Base-by-base conservation (phyloP, 2,113 vertebrate species). In the Lasiurus borealis region DNA sequence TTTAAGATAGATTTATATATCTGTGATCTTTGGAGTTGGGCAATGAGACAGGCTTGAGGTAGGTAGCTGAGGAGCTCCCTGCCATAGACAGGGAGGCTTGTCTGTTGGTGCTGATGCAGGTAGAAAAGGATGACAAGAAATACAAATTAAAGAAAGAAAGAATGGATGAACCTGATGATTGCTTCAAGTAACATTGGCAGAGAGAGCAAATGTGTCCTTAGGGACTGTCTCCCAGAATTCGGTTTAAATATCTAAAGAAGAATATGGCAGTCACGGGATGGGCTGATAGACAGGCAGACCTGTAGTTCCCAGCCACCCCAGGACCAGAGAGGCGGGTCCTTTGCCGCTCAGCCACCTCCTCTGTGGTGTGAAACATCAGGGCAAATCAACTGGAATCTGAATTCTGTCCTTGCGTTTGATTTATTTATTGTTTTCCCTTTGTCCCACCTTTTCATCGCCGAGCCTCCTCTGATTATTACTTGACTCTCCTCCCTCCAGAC, bases 291-390 rank as follows among this genome's bases (percentile, higher is more conserved):
- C 5, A n/a, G n/a, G 44, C 44, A 75, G 7, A 44, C 36, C 23
- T n/a, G 2, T 5, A 59, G 27, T 11, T 19, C 11, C 88, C 14
- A 78, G 16, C 21, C 40, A 31, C 3, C 40, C 40, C 40, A 40
- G 40, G 40, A 40, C 8, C 2, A 1, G 27, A 72, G 10, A 68
- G 10, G 2, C 23, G 11, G 1, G 9, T 10, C 8, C 5, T 59
- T 15, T 1, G 48, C 72, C 68, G 11, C 25, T 14, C 27, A 18
- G 25, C 52, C 18, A 14, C 19, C 16, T 72, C 0, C 1, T 18
- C 54, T 77, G 66, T 64, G 64, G 5, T 40, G 8, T 25, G 34
- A 90, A 73, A 59, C 44, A 40, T 44, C 12, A 52, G 54, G 36
- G 34, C 44, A 57, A 76, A 71, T 88, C 18, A 21, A 27, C 57